Conservation (phyloP, 2,797 vertebrate species). For the Eptatretus atami region DNA sequence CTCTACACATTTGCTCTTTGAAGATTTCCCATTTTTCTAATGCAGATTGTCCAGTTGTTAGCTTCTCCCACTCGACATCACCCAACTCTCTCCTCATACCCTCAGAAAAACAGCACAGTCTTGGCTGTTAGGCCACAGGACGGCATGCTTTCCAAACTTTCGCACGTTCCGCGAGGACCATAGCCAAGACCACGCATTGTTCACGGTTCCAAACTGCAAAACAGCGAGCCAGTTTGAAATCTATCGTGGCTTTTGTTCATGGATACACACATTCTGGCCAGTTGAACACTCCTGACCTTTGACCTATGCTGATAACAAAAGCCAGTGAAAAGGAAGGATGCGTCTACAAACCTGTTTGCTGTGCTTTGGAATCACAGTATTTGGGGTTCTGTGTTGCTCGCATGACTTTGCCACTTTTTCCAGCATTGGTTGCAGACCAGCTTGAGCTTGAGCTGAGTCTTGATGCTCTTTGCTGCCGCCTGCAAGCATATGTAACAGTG, state of each 20-base stretch:
- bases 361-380: constrained; percentile 53
- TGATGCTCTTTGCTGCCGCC: constrained; percentile 12
- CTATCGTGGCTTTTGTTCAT: neutral
- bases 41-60: too few relatives aligned
- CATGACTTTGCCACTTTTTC: constrained; percentile 34
- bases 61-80: too few relatives aligned
- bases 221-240: neutral
- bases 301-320: too few relatives aligned
- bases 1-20: too few relatives aligned
- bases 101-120: too few relatives aligned
- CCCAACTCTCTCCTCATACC: too few relatives aligned
- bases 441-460: constrained; percentile 48
- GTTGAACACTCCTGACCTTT: too few relatives aligned
- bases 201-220: constrained; percentile 61
- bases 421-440: constrained; percentile 59
- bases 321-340: too few relatives aligned
- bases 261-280: too few relatives aligned
- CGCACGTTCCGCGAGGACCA: constrained; percentile 39
- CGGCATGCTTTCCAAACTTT: constrained; percentile 66
- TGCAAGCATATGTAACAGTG: neutral
- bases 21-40: too few relatives aligned
- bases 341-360: constrained; percentile 32
- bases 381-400: constrained; percentile 47
- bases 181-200: constrained; percentile 40
- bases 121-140: constrained; percentile 22